A percentile compares a stretch with the other conserved stretches of the same genome.
Evolutionary conservation across 2,888 invertebrate species (phyloP).

Genomic region (Drosophila subsilvestris): DNA sequence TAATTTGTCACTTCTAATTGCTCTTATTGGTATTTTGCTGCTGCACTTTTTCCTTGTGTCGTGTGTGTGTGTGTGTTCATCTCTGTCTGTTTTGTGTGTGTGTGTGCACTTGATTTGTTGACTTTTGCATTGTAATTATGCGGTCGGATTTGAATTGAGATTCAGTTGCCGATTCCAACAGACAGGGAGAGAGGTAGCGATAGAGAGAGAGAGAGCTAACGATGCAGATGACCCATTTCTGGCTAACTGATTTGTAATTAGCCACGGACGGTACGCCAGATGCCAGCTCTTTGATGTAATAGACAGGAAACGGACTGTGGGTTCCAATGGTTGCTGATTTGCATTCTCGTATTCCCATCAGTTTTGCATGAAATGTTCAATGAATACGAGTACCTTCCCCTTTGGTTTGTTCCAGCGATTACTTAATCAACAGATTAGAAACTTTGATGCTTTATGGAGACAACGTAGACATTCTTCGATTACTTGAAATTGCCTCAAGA

Average conservation of each 20-base stretch:
- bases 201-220: slow-evolving; percentile 26
- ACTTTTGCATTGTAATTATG: slow-evolving; percentile 49
- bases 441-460: slow-evolving; percentile 11
- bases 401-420: neutral
- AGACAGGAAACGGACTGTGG: slow-evolving; percentile 46
- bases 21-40: slow-evolving; percentile 54
- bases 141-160: slow-evolving; percentile 50
- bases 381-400: slow-evolving; percentile 15
- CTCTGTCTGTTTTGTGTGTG: slow-evolving; percentile 14
- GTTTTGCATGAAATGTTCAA: slow-evolving; percentile 23
- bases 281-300: slow-evolving; percentile 39
- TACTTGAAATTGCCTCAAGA: too few relatives aligned
- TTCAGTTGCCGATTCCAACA: slow-evolving; percentile 28
- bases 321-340: slow-evolving; percentile 33
- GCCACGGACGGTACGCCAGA: slow-evolving; percentile 27
- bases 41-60: slow-evolving; percentile 14
- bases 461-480: slow-evolving; percentile 13
- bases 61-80: neutral
- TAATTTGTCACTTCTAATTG: slow-evolving; percentile 71
- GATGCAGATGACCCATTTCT: slow-evolving; percentile 51
- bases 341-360: slow-evolving; percentile 27
- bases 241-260: slow-evolving; percentile 48
- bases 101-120: slow-evolving; percentile 49
- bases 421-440: neutral
- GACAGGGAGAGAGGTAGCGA: neutral